Conservation (phyloP, 2,888 invertebrate genomes). For the Nomada fabriciana region DNA sequence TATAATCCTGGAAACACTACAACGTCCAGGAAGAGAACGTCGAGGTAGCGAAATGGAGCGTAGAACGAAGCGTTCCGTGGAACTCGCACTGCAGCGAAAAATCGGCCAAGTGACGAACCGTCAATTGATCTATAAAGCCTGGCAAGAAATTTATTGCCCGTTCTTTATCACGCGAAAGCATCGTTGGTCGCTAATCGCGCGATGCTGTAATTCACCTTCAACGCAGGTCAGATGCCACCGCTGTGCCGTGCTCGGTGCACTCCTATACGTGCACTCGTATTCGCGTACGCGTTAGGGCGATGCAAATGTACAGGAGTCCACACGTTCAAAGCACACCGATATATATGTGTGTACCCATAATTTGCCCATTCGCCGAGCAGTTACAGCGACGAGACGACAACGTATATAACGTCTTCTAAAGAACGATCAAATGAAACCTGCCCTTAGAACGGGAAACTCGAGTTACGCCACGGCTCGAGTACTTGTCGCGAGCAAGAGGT, state of each 20-base stretch:
- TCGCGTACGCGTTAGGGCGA: background rate
- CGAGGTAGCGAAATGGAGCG: background rate
- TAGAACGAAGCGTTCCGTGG: background rate
- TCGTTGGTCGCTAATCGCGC: slow-evolving; percentile 59
- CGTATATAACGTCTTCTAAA: slow-evolving; percentile 6
- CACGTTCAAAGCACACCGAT: background rate
- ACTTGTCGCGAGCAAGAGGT: slow-evolving; percentile 15
- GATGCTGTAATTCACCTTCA: slow-evolving; percentile 63
- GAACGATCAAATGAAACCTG: slow-evolving; percentile 29
- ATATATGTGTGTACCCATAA: slow-evolving; percentile 8
- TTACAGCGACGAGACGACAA: slow-evolving; percentile 16
- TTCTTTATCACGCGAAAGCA: slow-evolving; percentile 47
- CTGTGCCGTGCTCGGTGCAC: slow-evolving; percentile 8
- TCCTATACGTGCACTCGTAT: background rate
- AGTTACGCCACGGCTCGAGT: background rate
- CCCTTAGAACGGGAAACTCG: background rate
- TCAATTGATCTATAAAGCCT: slow-evolving; percentile 38
- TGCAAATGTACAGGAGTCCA: background rate
- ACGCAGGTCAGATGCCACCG: slow-evolving; percentile 42
- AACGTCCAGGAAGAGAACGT: background rate
- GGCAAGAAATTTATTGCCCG: slow-evolving; percentile 36
- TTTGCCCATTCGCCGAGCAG: slow-evolving; percentile 22
- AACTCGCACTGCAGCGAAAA: background rate
- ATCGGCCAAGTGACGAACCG: slow-evolving; percentile 16
- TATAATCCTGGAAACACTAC: slow-evolving; percentile 46